phyloP scores from a whole-genome alignment of 2,888 invertebrate genomes.

The Xestoiulus laeticollis region DNA sequence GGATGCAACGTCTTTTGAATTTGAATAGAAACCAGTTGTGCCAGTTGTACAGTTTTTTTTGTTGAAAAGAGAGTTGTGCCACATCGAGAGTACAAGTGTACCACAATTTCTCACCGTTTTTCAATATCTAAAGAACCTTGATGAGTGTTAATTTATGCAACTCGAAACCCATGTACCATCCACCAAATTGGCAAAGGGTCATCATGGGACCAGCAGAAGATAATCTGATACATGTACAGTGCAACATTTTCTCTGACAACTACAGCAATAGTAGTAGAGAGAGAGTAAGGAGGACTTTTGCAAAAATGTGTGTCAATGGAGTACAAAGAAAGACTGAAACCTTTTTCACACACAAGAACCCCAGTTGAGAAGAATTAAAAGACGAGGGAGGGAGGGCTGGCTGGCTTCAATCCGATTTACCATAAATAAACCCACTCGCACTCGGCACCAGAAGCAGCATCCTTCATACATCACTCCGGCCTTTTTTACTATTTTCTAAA shows the following conservation, averaged over 20 bases:
- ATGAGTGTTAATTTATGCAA: neutral
- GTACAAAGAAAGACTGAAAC: slow-evolving; percentile 25
- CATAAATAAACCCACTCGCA: slow-evolving; percentile 44
- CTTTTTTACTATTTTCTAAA: slow-evolving; percentile 12
- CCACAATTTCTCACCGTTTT: too few relatives aligned
- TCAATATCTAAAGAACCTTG: neutral
- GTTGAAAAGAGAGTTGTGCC: neutral
- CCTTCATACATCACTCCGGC: slow-evolving; percentile 25
- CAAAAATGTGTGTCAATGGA: slow-evolving; percentile 10
- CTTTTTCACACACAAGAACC: neutral
- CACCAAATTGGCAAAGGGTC: too few relatives aligned
- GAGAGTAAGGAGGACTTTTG: neutral
- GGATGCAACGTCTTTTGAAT: neutral
- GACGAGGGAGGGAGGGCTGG: slow-evolving; percentile 15
- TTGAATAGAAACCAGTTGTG: neutral
- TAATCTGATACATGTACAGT: neutral
- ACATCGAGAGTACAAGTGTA: neutral
- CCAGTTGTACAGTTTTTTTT: neutral
- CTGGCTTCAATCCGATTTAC: neutral
- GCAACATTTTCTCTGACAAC: neutral
- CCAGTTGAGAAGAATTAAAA: neutral
- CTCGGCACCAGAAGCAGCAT: slow-evolving; percentile 13
- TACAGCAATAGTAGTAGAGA: neutral
- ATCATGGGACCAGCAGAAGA: too few relatives aligned
- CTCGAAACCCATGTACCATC: neutral